phyloP scores from a whole-genome alignment of 2,113 vertebrate genomes.

The Dasyornis broadbenti region DNA sequence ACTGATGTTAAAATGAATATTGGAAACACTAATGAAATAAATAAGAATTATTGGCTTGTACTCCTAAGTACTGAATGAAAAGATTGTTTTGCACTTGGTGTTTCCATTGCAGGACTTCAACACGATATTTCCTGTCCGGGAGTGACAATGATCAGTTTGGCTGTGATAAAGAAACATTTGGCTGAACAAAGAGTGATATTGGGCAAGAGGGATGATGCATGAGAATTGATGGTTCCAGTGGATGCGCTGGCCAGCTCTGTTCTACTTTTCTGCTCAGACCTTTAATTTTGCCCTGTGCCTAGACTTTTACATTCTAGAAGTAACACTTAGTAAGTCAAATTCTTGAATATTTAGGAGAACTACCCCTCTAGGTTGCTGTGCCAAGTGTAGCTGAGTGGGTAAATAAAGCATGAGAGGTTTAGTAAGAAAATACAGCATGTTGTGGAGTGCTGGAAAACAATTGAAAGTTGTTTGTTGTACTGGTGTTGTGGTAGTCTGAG shows the following conservation, averaged over 20 bases:
- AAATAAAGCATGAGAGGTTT: neutral
- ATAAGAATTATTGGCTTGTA: neutral
- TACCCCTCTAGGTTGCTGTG: neutral
- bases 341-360: neutral
- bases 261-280: neutral
- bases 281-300: neutral
- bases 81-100: conserved; percentile 7
- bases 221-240: neutral
- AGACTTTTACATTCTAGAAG: neutral
- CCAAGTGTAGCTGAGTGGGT: neutral
- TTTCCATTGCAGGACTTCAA: conserved; percentile 11
- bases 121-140: conserved; percentile 26
- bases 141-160: conserved; percentile 8
- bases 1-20: neutral
- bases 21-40: neutral
- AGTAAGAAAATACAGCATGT: neutral
- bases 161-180: neutral
- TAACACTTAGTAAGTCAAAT: neutral
- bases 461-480: neutral
- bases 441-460: neutral
- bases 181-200: conserved; percentile 29
- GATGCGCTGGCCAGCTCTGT: neutral
- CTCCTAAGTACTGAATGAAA: neutral
- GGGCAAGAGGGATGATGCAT: neutral
- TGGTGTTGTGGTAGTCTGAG: neutral